Conservation (phyloP, 2,113 vertebrate genomes). For the Planiliza haematocheilus region DNA sequence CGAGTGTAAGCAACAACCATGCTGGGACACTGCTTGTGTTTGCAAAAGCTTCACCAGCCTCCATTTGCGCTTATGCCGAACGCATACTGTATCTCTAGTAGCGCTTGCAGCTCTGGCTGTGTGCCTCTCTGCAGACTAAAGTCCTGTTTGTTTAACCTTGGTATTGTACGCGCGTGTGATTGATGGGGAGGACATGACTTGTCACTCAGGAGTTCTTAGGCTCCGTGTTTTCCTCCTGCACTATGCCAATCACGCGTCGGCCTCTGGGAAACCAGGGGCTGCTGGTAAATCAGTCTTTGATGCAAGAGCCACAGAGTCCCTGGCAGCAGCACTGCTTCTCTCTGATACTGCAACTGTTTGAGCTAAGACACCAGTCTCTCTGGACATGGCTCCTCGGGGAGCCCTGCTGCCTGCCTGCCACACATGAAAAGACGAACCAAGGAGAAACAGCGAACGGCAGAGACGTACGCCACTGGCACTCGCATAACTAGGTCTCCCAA, state of each 20-base stretch:
- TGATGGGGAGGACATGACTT: slow-evolving; percentile 31
- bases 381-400: slow-evolving; percentile 56
- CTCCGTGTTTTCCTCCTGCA: slow-evolving; percentile 32
- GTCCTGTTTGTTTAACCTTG: slow-evolving; percentile 54
- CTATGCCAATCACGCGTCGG: slow-evolving; percentile 59
- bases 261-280: slow-evolving; percentile 52
- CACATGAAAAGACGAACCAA: slow-evolving; percentile 42
- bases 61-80: slow-evolving; percentile 17
- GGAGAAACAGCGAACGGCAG: slow-evolving; percentile 32
- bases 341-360: slow-evolving; percentile 60
- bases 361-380: slow-evolving; percentile 55
- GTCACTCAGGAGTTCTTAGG: slow-evolving; percentile 37
- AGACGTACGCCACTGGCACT: slow-evolving; percentile 35
- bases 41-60: slow-evolving; percentile 23
- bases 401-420: slow-evolving; percentile 33
- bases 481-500: slow-evolving; percentile 22
- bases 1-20: slow-evolving; percentile 24
- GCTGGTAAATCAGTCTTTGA: slow-evolving; percentile 70
- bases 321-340: slow-evolving; percentile 53
- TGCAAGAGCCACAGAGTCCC: slow-evolving; percentile 54
- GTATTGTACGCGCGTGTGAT: slow-evolving; percentile 12
- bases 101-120: slow-evolving; percentile 3
- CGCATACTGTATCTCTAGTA: slow-evolving; percentile 6
- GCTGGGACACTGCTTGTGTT: slow-evolving; percentile 16
- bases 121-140: slow-evolving; percentile 9